These are phyloP conservation scores for Oxygymnocypris stewartii DNA, from an alignment of 2,113 vertebrate species.

Conservation along the genomic window DNA sequence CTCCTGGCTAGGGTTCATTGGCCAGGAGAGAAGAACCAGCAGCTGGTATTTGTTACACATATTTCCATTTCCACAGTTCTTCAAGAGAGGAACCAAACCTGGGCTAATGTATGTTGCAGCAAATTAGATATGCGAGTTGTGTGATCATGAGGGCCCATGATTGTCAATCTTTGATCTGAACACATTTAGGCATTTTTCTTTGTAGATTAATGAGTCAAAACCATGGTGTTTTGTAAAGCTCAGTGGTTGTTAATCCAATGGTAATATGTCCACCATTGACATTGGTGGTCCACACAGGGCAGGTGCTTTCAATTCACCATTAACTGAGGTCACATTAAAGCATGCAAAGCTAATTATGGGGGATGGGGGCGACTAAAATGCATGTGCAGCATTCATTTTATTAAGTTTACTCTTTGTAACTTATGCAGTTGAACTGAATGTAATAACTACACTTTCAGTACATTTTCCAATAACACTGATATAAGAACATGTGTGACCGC, in stretches of 20 bases:
- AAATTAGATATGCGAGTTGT: neutral
- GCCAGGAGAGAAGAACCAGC: conserved; percentile 18
- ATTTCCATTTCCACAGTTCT: conserved; percentile 32
- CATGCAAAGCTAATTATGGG: too few relatives aligned
- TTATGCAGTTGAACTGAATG: too few relatives aligned
- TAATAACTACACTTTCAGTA: too few relatives aligned
- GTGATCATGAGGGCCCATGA: neutral
- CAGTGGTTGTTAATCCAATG: neutral
- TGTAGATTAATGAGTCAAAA: neutral
- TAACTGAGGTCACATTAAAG: too few relatives aligned
- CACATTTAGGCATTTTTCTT: neutral
- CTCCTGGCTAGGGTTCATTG: conserved; percentile 36
- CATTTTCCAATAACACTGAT: too few relatives aligned
- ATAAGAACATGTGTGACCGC: too few relatives aligned
- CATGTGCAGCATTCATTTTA: too few relatives aligned
- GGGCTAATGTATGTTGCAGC: neutral
- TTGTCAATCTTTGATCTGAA: neutral
- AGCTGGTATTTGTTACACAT: conserved; percentile 44
- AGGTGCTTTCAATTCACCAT: neutral
- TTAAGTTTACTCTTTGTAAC: too few relatives aligned
- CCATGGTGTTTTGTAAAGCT: neutral
- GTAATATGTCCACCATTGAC: neutral
- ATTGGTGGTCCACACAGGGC: neutral
- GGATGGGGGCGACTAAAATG: too few relatives aligned
- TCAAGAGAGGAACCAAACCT: conserved; percentile 25